Base-by-base conservation (phyloP, 2,888 invertebrate genomes). In the Pheosia gnoma region DNA sequence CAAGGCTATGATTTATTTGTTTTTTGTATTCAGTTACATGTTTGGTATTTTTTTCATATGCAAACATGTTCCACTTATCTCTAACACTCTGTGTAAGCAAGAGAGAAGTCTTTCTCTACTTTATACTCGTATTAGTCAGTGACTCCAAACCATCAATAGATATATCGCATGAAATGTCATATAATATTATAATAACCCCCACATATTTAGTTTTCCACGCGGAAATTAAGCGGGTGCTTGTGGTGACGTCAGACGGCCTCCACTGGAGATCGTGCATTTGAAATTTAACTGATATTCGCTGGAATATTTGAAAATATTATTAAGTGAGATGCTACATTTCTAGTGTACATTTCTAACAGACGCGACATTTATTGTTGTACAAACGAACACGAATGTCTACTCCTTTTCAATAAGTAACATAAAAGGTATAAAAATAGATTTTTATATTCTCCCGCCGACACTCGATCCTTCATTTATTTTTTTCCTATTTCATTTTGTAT, bases 401-500 rank as follows among this genome's bases (percentile, higher is more conserved):
- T 63, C 57, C 43, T 59, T 63, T 68, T 57, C 51, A 57, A 59
- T 53, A 25, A 2, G 25, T 25, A 38, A 25, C 47, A 60, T 57
- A 43, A 61, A 53, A 66, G 63, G 60, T 45, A 25, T 51, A 37
- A 63, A 63, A 38, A 53, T 38, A n/a, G 11, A 57, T 57, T 57
- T 57, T 57, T 57, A 57, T 25, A 11, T 25, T 59, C 51, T 58
- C 52, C 67, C 43, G 41, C 67, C 43, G 65, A 67, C 67, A 70
- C 67, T 51, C 66, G 70, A 70, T 76, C 66, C 59, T 59, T 70
- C 70, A 73, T 72, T 61, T 70, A 61, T 67, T 75, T 73, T 68
- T 72, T 68, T 61, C 65, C 63, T 60, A 82, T 81, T 81, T 81
- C 77, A 81, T 85, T 83, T 84, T 77, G 74, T 73, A 79, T 78